Percentiles rank a stretch among this genome's conserved stretches.
These are phyloP conservation scores for Marmota monax DNA, from an alignment of 2,113 vertebrate genomes.

Conservation along the genomic window DNA sequence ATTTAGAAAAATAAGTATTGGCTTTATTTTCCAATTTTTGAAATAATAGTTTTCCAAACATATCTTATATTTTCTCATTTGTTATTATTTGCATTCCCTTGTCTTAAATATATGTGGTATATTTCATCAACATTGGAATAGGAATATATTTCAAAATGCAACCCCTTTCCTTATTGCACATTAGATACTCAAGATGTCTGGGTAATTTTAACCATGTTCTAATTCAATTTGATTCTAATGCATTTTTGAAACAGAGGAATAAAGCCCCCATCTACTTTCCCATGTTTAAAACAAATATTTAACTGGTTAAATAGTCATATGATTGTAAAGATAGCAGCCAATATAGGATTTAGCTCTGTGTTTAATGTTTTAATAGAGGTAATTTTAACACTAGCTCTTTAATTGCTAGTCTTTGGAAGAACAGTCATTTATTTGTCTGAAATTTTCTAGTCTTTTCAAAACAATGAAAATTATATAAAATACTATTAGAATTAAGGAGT, in stretches of 20 bases:
- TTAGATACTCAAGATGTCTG: background rate
- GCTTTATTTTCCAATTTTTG: background rate
- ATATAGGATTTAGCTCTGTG: background rate
- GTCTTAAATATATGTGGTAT: background rate
- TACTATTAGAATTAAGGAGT: background rate
- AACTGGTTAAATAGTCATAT: background rate
- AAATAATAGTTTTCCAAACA: background rate
- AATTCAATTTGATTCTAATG: background rate
- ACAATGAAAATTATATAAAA: background rate
- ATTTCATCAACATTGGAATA: background rate
- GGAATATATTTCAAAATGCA: background rate
- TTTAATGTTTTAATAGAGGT: background rate
- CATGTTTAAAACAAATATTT: background rate
- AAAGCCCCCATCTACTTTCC: background rate
- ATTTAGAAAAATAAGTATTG: background rate
- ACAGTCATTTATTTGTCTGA: background rate
- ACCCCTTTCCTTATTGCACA: background rate
- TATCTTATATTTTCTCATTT: background rate
- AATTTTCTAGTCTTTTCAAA: background rate
- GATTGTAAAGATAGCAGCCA: background rate
- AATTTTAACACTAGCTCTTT: background rate
- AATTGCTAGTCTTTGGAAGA: background rate
- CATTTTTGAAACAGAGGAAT: background rate
- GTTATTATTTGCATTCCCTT: background rate
- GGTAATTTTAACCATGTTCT: background rate